These are phyloP conservation scores for Rissa tridactyla DNA, from an alignment of 2,113 vertebrate genomes.

Conservation along the genomic window DNA sequence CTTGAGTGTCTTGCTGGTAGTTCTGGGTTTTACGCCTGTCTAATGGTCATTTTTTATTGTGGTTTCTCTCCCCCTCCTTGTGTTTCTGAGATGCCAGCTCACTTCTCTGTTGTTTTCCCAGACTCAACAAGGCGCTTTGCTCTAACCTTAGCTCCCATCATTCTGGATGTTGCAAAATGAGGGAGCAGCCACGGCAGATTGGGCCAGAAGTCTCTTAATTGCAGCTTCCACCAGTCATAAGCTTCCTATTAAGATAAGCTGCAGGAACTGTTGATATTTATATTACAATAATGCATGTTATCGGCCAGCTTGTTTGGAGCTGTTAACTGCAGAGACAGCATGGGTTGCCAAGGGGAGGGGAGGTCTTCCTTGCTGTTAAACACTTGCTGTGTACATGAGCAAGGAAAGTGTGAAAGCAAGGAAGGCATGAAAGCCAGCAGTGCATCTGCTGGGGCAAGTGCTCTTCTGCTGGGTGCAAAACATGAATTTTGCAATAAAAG, in stretches of 20 bases:
- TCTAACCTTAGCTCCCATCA: background rate
- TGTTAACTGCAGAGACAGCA: background rate
- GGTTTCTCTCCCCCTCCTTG: background rate
- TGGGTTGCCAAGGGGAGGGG: background rate
- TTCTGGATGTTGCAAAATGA: background rate
- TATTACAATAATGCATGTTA: background rate
- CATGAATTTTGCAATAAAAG: rapidly evolving
- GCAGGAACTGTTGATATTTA: background rate
- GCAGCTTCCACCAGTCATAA: background rate
- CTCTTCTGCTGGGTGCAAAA: background rate
- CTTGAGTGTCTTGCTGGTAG: background rate
- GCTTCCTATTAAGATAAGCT: background rate
- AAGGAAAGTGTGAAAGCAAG: background rate
- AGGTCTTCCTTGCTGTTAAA: background rate
- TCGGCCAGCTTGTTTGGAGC: background rate
- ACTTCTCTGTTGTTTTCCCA: background rate
- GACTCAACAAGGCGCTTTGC: background rate
- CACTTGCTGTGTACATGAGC: background rate
- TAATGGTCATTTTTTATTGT: rapidly evolving
- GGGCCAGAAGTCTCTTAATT: background rate
- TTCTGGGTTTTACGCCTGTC: background rate
- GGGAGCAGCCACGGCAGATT: background rate
- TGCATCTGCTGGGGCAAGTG: background rate
- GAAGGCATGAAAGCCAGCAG: background rate
- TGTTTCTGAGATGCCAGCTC: background rate